phyloP scores from a whole-genome alignment of 1,140 invertebrate genomes.

The Panagrolaimus sp. region DNA sequence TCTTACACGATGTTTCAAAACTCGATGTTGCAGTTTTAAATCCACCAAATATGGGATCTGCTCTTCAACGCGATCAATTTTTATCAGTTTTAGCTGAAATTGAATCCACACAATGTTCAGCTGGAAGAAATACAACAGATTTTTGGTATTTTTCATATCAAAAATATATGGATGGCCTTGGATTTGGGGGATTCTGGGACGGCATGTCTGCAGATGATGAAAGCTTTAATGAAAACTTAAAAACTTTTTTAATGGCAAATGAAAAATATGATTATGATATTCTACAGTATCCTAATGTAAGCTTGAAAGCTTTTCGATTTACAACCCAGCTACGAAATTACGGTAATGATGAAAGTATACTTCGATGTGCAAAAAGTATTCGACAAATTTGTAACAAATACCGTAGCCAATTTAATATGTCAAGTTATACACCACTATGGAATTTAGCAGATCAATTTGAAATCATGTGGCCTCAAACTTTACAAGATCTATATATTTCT shows the following conservation, averaged over 20 bases:
- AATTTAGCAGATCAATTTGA: constrained; percentile 52
- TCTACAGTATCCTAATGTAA: constrained; percentile 23
- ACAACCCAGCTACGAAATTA: constrained; percentile 34
- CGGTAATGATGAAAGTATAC: constrained; percentile 31
- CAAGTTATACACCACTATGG: constrained; percentile 44
- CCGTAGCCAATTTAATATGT: constrained; percentile 24
- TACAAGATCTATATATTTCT: constrained; percentile 51
- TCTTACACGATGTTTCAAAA: constrained; percentile 31
- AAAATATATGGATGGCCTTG: constrained; percentile 35
- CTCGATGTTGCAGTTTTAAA: constrained; percentile 45
- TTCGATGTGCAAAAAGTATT: constrained; percentile 34
- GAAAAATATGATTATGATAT: constrained; percentile 45
- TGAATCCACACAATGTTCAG: constrained; percentile 38
- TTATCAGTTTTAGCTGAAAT: constrained; percentile 32
- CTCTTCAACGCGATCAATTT: constrained; percentile 28
- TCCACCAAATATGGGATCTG: constrained; percentile 43
- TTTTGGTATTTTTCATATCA: constrained; percentile 52
- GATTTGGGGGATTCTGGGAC: constrained; percentile 34
- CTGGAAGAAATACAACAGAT: constrained; percentile 36
- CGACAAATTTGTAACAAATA: constrained; percentile 24
- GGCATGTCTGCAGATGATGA: constrained; percentile 32
- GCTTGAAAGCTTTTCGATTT: constrained; percentile 35
- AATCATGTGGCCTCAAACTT: constrained; percentile 50
- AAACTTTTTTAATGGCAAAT: constrained; percentile 38
- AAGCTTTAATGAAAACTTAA: constrained; percentile 30